Evolutionary conservation across 2,888 invertebrate species (phyloP), one percentile per base, ranked within the genome.

Genomic region (Drosophila paranaensis): DNA sequence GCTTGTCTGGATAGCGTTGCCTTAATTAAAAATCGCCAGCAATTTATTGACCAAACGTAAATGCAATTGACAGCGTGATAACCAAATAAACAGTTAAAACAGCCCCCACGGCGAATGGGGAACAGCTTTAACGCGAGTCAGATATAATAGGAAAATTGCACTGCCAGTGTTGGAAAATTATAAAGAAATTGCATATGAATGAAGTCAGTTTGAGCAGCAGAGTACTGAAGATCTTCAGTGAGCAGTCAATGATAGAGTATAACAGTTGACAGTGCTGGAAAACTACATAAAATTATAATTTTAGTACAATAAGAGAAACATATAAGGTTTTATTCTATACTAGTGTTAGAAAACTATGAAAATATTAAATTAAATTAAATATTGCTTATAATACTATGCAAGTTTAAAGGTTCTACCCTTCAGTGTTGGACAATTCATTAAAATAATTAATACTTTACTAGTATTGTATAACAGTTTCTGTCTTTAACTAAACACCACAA

Each of bases 21-120:
- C 65, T 83, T 83, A 83, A 83, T 83, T 83, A 84, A 84, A 83
- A 83, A 77, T 70, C 67, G 72, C 51, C 78, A 57, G 67, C 83
- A 62, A 77, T 81, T 70, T 81, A 71, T 71, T 77, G 86, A 83
- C 79, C 67, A 48, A 62, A 40, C 58, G 71, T 77, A 71, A 80
- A 83, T 64, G 68, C 72, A 79, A 75, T 74, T 79, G 87, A 81
- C 84, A 77, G 86, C 40, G 64, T 53, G 63, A 66, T 71, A 74
- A 74, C 56, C 71, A 81, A 77, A 79, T 60, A 51, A 66, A 40
- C 55, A 20, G 14, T 45, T 4, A 56, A 43, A 56, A 11, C 43
- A 56, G 50, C 33, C 45, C 42, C 33, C n/a, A 45, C 35, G 43
- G 10, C 55, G 33, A 40, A 60, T 42, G 39, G 14, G 37, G 27